Evolutionary conservation across 2,888 invertebrate genomes (phyloP), one percentile per base, ranked within the genome.

Genomic region (Folsomia candida): DNA sequence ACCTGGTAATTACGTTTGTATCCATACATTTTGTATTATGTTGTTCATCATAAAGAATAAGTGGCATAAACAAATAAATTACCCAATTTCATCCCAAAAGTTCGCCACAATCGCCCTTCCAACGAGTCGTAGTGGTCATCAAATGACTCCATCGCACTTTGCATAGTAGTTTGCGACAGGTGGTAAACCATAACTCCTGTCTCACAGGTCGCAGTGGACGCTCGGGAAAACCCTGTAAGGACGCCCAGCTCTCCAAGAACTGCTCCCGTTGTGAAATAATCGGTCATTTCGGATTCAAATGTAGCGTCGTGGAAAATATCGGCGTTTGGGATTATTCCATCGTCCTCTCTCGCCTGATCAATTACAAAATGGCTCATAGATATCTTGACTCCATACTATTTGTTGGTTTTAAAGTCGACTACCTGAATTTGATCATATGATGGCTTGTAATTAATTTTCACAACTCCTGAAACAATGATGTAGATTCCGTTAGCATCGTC

Each of bases 251-350:
- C 88, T 0, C 88, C 89, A 18, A 88, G 83, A 18, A 88, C 87
- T 67, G 86, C 87, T 0, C 88, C 89, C 0, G 87, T 86, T 1
- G 87, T 87, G n/a, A 88, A 84, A 76, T 86, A 88, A 75, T 88
- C 88, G 62, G 84, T 84, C 51, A 84, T 83, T 0, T 84, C 84
- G 3, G 85, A 84, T 0, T 82, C 81, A 72, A 86, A 86, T 77
- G 85, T 84, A 18, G 86, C 75, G 27, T 85, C 85, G 81, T 85
- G 84, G 1, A 85, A 85, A 47, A 84, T 83, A 60, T 85, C 76
- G 62, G 69, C 63, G 27, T 68, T 71, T 14, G 76, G 76, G 22
- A 76, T 11, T 51, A 62, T 58, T 18, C 76, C 76, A 1, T 37
- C 54, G 4, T 62, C 60, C 2, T 71, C 73, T 22, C 28, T 11